Conservation (phyloP, 2,113 vertebrate species). For the Sinocyclocheilus maitianheensis region DNA sequence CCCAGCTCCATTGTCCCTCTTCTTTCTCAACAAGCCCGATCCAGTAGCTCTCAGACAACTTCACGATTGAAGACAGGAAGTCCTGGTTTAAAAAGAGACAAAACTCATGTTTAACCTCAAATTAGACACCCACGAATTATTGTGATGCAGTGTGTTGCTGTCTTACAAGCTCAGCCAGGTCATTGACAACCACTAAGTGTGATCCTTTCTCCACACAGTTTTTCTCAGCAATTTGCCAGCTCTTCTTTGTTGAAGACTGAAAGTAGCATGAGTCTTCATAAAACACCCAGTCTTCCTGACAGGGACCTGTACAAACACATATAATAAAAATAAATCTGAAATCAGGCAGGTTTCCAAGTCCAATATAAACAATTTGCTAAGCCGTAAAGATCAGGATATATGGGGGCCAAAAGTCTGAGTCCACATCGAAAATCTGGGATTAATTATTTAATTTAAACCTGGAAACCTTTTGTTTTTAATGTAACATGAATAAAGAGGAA, state of each 20-base stretch:
- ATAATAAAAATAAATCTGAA: not conserved
- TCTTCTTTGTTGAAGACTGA: slow-evolving; percentile 18
- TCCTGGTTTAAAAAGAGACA: slow-evolving; percentile 36
- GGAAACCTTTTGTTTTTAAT: too few relatives aligned
- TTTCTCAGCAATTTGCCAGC: slow-evolving; percentile 52
- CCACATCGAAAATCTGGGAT: not conserved
- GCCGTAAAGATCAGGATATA: not conserved
- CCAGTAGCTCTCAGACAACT: slow-evolving; percentile 13
- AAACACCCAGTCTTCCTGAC: slow-evolving; percentile 47
- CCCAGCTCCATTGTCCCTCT: slow-evolving; percentile 69
- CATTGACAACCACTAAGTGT: slow-evolving; percentile 56
- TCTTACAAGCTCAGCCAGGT: slow-evolving; percentile 50
- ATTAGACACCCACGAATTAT: not conserved
- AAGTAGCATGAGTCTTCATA: slow-evolving; percentile 50
- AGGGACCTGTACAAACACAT: slow-evolving; percentile 39
- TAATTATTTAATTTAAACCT: not conserved
- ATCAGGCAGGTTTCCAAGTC: not conserved
- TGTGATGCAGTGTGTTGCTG: not conserved
- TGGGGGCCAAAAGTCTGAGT: not conserved
- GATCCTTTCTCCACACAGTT: slow-evolving; percentile 20
- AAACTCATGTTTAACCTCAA: not conserved
- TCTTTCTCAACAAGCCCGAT: slow-evolving; percentile 58
- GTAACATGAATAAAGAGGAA: not conserved
- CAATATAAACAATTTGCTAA: not conserved
- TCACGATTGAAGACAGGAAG: slow-evolving; percentile 27